Conservation (phyloP, 2,888 invertebrate species). For the Volucella zonaria region DNA sequence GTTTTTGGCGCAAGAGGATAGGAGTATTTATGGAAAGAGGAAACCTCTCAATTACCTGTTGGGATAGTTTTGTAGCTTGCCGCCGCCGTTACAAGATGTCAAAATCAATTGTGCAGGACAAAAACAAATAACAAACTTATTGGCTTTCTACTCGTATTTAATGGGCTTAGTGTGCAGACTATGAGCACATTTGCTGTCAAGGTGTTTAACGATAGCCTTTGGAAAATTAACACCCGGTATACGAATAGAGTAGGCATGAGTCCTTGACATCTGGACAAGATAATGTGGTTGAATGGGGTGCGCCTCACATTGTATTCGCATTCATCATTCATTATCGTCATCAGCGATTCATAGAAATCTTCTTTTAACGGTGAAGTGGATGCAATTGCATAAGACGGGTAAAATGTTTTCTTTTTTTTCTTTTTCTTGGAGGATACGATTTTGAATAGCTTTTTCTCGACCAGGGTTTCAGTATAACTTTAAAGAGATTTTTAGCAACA, state of each 20-base stretch:
- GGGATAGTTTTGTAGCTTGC: slow-evolving; percentile 45
- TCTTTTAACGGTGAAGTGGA: not conserved
- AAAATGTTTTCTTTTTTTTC: slow-evolving; percentile 1
- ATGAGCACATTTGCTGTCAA: slow-evolving; percentile 61
- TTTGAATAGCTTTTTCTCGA: not conserved
- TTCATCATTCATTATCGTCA: slow-evolving; percentile 67
- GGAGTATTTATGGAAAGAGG: slow-evolving; percentile 49
- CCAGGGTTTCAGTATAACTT: not conserved
- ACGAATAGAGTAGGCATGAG: slow-evolving; percentile 43
- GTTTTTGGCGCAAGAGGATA: slow-evolving; percentile 18
- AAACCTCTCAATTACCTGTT: slow-evolving; percentile 73
- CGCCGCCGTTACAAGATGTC: slow-evolving; percentile 63
- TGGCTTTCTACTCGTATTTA: slow-evolving; percentile 70
- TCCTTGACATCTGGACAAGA: slow-evolving; percentile 73
- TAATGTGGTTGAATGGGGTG: slow-evolving; percentile 61
- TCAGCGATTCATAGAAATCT: slow-evolving; percentile 46
- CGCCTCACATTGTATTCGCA: slow-evolving; percentile 57
- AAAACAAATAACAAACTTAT: slow-evolving; percentile 74
- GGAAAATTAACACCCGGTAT: slow-evolving; percentile 67
- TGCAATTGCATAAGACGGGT: slow-evolving; percentile 34
- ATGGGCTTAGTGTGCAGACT: slow-evolving; percentile 69
- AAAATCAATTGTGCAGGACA: slow-evolving; percentile 70
- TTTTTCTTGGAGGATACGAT: not conserved
- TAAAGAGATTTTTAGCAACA: too few relatives aligned
- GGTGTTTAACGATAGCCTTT: slow-evolving; percentile 68